phyloP scores from a whole-genome alignment of 2,113 vertebrate genomes.

The Solea senegalensis region DNA sequence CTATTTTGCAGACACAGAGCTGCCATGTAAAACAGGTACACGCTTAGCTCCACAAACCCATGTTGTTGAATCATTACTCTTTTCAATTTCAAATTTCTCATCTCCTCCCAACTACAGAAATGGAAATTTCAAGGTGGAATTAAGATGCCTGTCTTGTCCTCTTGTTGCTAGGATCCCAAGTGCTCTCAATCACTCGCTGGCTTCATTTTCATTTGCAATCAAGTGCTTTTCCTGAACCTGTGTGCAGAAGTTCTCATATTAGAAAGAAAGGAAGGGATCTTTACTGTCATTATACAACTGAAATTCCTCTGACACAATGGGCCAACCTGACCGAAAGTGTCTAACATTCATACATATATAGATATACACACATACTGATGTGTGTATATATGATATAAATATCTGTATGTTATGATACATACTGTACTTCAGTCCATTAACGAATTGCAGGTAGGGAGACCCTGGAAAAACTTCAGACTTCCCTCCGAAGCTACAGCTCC shows the following conservation, averaged over 20 bases:
- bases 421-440: too few relatives aligned
- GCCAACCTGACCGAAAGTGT: too few relatives aligned
- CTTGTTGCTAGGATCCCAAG: slow-evolving; percentile 27
- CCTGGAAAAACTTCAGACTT: too few relatives aligned
- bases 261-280: too few relatives aligned
- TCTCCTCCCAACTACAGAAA: slow-evolving; percentile 7
- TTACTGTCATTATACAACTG: too few relatives aligned
- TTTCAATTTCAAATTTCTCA: slow-evolving; percentile 27
- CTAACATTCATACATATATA: too few relatives aligned
- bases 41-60: background rate
- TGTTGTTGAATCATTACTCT: slow-evolving; percentile 5
- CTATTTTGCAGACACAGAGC: slow-evolving; percentile 3
- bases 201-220: slow-evolving; percentile 43
- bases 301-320: too few relatives aligned
- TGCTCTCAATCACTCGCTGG: slow-evolving; percentile 1
- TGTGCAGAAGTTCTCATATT: slow-evolving; percentile 5
- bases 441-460: too few relatives aligned
- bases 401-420: too few relatives aligned
- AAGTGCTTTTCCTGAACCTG: slow-evolving; percentile 18
- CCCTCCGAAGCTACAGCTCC: too few relatives aligned
- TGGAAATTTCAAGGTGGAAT: slow-evolving; percentile 21
- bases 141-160: background rate
- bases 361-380: too few relatives aligned
- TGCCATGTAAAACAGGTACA: background rate
- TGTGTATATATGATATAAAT: too few relatives aligned